Evolutionary conservation across 2,113 vertebrate genomes (phyloP).

Genomic region (Menidia beryllina): DNA sequence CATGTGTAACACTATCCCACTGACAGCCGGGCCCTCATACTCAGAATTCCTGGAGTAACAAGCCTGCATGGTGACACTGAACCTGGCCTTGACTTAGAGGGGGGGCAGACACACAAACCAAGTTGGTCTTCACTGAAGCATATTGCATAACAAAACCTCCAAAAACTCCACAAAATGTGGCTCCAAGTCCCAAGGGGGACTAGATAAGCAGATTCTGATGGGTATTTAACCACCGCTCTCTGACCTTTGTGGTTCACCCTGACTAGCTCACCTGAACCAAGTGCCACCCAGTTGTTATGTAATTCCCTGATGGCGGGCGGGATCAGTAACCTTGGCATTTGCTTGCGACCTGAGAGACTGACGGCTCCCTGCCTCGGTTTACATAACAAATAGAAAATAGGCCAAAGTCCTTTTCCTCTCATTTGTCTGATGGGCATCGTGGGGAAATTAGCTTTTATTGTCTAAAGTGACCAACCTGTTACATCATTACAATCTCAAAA

Average conservation of each 20-base stretch:
- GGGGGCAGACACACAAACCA: conserved; percentile 19
- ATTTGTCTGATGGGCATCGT: conserved; percentile 18
- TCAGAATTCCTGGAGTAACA: conserved; percentile 71
- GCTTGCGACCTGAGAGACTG: conserved; percentile 61
- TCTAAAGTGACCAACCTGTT: neutral
- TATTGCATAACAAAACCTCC: conserved; percentile 60
- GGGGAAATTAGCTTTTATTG: neutral
- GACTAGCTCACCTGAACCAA: conserved; percentile 37
- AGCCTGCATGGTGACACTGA: conserved; percentile 60
- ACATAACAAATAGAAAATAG: conserved; percentile 72
- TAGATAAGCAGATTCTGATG: conserved; percentile 20
- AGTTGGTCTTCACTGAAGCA: conserved; percentile 33
- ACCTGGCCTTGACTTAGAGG: conserved; percentile 67
- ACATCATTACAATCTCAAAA: conserved; percentile 2
- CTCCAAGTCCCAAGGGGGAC: conserved; percentile 22
- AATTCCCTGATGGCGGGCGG: conserved; percentile 62
- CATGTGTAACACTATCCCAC: conserved; percentile 68
- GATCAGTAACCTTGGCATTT: conserved; percentile 69
- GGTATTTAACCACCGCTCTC: conserved; percentile 52
- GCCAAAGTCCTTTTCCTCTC: conserved; percentile 36
- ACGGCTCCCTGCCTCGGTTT: conserved; percentile 65
- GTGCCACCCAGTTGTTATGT: conserved; percentile 60
- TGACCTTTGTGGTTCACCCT: conserved; percentile 43
- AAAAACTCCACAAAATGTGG: conserved; percentile 58
- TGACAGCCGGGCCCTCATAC: conserved; percentile 65